A percentile compares a stretch with the other conserved stretches of the same genome.
Evolutionary conservation across 2,797 vertebrate genomes (phyloP).

Genomic region (Glyptemys insculpta): DNA sequence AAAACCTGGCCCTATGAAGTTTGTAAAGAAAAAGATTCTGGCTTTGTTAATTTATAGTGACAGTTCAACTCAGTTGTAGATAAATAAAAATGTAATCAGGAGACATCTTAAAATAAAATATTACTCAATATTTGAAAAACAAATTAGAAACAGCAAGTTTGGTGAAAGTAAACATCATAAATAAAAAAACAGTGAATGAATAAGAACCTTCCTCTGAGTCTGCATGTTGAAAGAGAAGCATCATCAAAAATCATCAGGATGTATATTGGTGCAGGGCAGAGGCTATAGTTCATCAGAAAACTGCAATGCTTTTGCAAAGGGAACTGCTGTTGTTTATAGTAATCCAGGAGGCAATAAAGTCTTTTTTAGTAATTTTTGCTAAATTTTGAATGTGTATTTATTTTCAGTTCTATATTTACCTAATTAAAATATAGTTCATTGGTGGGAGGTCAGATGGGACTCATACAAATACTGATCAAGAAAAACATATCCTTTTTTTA

Average conservation of each 20-base stretch:
- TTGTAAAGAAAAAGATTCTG: not conserved
- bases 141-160: not conserved
- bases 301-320: not conserved
- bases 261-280: not conserved
- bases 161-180: not conserved
- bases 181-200: not conserved
- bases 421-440: not conserved
- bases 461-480: not conserved
- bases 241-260: not conserved
- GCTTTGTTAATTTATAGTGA: not conserved
- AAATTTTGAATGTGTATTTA: not conserved
- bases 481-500: not conserved
- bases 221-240: not conserved
- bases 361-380: not conserved
- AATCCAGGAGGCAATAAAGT: not conserved
- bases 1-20: not conserved
- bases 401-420: not conserved
- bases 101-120: not conserved
- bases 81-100: not conserved
- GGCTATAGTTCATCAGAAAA: rapidly evolving
- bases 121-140: not conserved
- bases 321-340: not conserved
- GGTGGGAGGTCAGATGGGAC: not conserved
- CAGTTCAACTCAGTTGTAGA: not conserved
- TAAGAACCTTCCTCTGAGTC: not conserved